Percentiles rank a stretch among this genome's conserved stretches.
Evolutionary conservation across 2,888 invertebrate species (phyloP).

Genomic region (Alentia gelatinosa): DNA sequence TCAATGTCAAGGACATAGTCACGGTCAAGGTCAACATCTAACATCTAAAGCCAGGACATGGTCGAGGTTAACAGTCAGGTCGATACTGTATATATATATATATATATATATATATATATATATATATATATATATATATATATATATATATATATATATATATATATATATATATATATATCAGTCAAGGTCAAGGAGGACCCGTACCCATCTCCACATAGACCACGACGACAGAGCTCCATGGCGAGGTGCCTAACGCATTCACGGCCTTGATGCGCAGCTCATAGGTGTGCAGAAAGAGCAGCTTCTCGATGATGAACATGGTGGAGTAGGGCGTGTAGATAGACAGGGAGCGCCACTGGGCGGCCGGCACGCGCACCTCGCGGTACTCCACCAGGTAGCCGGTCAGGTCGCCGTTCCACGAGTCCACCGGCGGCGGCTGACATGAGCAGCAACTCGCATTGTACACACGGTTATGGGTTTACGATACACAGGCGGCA

Average conservation of each 20-base stretch:
- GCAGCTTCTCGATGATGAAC: slow-evolving; percentile 58
- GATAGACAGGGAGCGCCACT: slow-evolving; percentile 56
- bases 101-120: too few species aligned
- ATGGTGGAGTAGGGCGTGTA: slow-evolving; percentile 60
- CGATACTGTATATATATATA: background rate
- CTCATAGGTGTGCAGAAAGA: slow-evolving; percentile 86
- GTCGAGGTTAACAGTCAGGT: background rate
- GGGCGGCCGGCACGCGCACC: slow-evolving; percentile 54
- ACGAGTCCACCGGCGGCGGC: slow-evolving; percentile 95
- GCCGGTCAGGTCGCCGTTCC: slow-evolving; percentile 89
- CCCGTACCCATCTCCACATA: slow-evolving; percentile 71
- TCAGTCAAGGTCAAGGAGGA: background rate
- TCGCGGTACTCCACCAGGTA: slow-evolving; percentile 75
- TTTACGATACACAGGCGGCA: too few species aligned
- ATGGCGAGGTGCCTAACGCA: slow-evolving; percentile 93
- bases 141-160: too few species aligned
- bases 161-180: too few species aligned
- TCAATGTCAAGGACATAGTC: background rate
- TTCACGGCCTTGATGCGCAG: slow-evolving; percentile 95
- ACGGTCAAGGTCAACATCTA: background rate
- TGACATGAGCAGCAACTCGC: too few species aligned
- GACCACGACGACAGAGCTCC: slow-evolving; percentile 74
- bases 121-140: too few species aligned
- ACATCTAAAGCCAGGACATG: background rate
- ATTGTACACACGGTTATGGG: too few species aligned